phyloP scores from a whole-genome alignment of 2,113 vertebrate species.

The Larimichthys polyactis region DNA sequence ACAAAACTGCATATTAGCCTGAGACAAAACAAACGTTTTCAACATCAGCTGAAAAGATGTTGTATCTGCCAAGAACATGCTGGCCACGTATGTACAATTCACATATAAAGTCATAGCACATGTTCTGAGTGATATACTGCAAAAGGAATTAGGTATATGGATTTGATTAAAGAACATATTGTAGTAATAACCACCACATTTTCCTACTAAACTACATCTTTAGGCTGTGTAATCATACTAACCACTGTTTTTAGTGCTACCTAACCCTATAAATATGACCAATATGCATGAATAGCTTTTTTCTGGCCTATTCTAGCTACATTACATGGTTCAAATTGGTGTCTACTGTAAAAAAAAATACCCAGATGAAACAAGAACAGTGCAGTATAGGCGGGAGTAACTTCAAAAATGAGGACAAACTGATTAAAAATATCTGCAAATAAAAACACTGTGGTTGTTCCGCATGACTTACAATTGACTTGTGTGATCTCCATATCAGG shows the following conservation, averaged over 20 bases:
- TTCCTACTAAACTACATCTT: background rate
- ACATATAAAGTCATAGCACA: background rate
- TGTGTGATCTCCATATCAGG: constrained; percentile 92
- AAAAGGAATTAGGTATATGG: background rate
- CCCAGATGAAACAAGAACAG: background rate
- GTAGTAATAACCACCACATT: background rate
- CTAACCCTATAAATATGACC: no score
- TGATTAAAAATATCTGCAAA: background rate
- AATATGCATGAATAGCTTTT: background rate
- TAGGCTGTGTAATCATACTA: background rate
- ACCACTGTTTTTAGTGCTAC: background rate
- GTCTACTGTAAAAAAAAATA: background rate
- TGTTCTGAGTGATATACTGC: background rate
- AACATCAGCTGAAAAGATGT: background rate
- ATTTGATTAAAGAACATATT: background rate
- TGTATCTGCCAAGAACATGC: background rate
- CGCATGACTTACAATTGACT: constrained; percentile 89
- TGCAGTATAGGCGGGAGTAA: background rate
- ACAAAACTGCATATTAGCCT: background rate
- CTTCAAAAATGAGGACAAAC: background rate
- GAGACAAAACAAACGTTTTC: no score
- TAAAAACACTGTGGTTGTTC: background rate
- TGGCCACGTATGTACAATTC: background rate
- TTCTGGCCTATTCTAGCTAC: background rate
- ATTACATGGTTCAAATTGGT: no score